These are phyloP conservation scores for Hystrix cristata DNA, from an alignment of 2,113 vertebrate genomes.

Conservation along the genomic window DNA sequence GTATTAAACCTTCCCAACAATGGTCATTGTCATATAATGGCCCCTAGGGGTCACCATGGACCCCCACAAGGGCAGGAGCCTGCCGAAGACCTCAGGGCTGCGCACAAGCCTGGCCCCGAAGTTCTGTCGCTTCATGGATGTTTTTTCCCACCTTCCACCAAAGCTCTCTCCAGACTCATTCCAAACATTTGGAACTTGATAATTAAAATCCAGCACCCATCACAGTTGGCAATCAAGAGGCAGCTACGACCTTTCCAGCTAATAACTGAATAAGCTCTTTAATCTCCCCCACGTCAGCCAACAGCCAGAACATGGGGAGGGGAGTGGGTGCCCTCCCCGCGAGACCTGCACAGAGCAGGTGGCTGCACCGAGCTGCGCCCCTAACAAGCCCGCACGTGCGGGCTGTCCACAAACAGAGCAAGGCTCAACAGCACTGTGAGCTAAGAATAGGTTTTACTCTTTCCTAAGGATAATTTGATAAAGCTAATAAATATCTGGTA, in stretches of 20 bases:
- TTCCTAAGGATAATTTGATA: not conserved
- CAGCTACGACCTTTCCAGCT: conserved; percentile 67
- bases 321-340: fast-evolving
- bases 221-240: conserved; percentile 55
- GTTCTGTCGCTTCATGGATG: not conserved
- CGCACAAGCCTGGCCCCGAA: fast-evolving
- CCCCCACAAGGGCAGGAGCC: not conserved
- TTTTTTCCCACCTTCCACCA: not conserved
- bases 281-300: not conserved
- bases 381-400: fast-evolving
- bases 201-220: conserved; percentile 65
- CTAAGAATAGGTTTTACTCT: not conserved
- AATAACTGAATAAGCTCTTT: conserved; percentile 69
- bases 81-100: too few relatives aligned
- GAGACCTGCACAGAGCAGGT: not conserved
- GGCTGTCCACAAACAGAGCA: not conserved
- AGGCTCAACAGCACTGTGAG: not conserved
- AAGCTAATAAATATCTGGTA: conserved; percentile 42
- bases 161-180: conserved; percentile 11
- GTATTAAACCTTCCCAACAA: not conserved
- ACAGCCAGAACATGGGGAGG: not conserved
- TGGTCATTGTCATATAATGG: fast-evolving
- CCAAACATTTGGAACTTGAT: conserved; percentile 30
- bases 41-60: too few relatives aligned
- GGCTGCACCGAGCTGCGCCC: fast-evolving